Base-by-base conservation (phyloP, 2,888 invertebrate genomes). In the Drosophila quinaria region DNA sequence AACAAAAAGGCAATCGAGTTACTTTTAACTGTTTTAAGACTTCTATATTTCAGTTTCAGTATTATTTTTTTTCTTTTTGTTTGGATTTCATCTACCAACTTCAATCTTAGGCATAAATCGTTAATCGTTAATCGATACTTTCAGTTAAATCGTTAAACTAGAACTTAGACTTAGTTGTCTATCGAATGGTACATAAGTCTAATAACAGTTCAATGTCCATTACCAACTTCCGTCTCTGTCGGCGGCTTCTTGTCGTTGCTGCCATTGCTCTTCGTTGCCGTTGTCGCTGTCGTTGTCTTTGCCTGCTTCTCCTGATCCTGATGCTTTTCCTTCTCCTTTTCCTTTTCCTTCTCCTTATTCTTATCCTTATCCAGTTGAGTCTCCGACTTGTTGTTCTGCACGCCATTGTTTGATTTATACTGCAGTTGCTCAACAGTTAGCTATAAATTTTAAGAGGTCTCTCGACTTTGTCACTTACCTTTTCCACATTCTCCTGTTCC, bases 201-300 rank as follows among this genome's bases (percentile, higher is more conserved):
- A 78, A 83, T 77, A 74, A 78, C 68, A 77, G 67, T 73, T 82
- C 70, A 90, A 89, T 90, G 78, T 87, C 90, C 89, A 88, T 91
- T 91, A 91, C 90, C 91, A 87, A 84, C 80, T 66, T 83, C 76
- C 66, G 60, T 66, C 70, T 42, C 37, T n/a, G 37, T 37, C 37
- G 71, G 67, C 56, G 70, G 65, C 37, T 58, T 74, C 47, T 50
- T 52, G 63, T 70, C 50, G 49, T 67, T 58, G 49, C 33, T 68
- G 75, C 80, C 80, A 41, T 84, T 64, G 51, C 64, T 74, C 52
- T 61, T 67, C 66, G 54, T 46, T 60, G 44, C 50, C 58, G 54
- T 56, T 51, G 31, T 54, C 60, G 51, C 52, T 52, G 19, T 54
- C 60, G 50, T 56, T 52, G 25, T 59, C 64, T 19, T 25, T 11